phyloP scores from a whole-genome alignment of 2,797 vertebrate genomes.

The Tiaroga cobitis region DNA sequence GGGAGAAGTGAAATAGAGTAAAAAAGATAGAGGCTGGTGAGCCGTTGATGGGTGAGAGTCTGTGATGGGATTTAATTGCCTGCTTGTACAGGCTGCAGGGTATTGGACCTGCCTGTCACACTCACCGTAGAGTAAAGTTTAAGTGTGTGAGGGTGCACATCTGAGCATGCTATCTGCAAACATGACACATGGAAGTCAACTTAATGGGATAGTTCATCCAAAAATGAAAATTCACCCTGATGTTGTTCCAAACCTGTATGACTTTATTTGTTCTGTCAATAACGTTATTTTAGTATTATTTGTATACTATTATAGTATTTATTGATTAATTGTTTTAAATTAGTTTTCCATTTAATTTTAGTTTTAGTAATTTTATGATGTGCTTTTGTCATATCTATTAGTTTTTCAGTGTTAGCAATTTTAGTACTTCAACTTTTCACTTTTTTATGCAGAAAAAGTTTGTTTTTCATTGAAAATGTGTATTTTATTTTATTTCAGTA shows the following conservation, averaged over 20 bases:
- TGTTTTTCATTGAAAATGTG: background rate
- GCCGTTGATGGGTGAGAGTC: conserved; percentile 16
- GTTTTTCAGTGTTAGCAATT: background rate
- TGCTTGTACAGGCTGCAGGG: conserved; percentile 49
- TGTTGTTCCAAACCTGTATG: background rate
- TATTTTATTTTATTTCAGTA: background rate
- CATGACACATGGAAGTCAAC: background rate
- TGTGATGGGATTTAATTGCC: conserved; percentile 56
- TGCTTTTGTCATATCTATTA: background rate
- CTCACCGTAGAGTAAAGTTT: background rate
- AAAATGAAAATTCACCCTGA: background rate
- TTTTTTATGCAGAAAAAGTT: too few relatives aligned
- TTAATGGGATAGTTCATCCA: background rate
- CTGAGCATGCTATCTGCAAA: background rate
- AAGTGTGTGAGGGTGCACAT: background rate
- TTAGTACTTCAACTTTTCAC: background rate
- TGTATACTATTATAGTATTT: background rate
- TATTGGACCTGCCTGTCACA: conserved; percentile 48
- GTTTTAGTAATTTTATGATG: background rate
- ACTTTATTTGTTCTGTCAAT: background rate
- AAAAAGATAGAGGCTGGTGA: conserved; percentile 46
- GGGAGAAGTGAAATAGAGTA: conserved; percentile 31
- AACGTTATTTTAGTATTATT: background rate
- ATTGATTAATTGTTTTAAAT: background rate
- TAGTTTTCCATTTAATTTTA: background rate